phyloP scores from a whole-genome alignment of 2,113 vertebrate species.

The Thalassarche chlororhynchos region DNA sequence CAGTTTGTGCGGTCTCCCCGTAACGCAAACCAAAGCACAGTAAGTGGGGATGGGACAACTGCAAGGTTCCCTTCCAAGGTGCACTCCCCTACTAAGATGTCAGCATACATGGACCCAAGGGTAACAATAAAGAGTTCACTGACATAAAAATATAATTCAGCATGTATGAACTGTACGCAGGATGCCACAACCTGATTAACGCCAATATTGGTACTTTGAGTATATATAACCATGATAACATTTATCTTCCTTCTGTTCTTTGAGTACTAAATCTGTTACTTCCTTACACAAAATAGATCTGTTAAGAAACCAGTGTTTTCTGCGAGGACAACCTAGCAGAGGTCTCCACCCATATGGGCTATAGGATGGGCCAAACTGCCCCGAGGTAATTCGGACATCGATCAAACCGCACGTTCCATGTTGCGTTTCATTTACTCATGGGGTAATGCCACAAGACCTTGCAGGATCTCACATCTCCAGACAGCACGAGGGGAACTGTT shows the following conservation, averaged over 20 bases:
- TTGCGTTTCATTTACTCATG: neutral
- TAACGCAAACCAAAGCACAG: accelerated
- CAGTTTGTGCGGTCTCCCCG: accelerated
- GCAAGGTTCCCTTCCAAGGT: neutral
- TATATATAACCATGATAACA: accelerated
- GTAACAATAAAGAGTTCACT: neutral
- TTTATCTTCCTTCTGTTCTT: neutral
- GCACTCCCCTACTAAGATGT: neutral
- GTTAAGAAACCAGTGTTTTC: neutral
- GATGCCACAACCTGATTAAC: neutral
- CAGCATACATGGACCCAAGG: neutral
- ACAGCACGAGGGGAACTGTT: neutral
- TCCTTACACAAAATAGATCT: neutral
- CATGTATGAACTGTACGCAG: accelerated
- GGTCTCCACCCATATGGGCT: neutral
- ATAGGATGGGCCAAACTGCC: neutral
- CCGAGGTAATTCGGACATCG: neutral
- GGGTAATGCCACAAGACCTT: neutral
- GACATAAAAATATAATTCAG: neutral
- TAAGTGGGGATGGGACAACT: accelerated
- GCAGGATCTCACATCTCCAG: neutral
- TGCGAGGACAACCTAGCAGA: neutral
- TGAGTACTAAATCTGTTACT: neutral
- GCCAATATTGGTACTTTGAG: accelerated
- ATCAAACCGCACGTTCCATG: neutral